These are phyloP conservation scores for Spermophilus dauricus DNA, from an alignment of 2,113 vertebrate species.

Conservation along the genomic window DNA sequence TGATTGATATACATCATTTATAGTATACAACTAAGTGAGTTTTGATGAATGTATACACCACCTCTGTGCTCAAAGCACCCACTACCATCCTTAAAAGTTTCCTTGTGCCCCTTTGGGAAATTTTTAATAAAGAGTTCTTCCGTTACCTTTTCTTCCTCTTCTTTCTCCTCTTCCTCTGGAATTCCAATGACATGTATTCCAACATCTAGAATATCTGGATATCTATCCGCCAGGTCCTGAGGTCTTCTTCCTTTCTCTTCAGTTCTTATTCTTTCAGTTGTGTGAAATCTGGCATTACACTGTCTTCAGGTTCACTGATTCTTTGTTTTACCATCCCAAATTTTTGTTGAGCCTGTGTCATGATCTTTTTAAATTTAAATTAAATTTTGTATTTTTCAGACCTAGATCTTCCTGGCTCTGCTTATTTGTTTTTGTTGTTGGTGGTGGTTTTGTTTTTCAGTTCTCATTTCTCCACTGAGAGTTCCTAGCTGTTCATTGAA, in stretches of 20 bases:
- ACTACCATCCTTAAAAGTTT: background rate
- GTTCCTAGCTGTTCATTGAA: background rate
- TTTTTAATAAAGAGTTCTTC: constrained; percentile 22
- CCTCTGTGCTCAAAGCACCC: background rate
- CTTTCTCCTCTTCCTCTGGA: background rate
- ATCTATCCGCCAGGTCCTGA: background rate
- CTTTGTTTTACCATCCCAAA: constrained; percentile 14
- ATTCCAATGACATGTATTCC: background rate
- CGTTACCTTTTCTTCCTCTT: background rate
- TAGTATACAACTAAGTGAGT: background rate
- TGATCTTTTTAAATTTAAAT: constrained; percentile 39
- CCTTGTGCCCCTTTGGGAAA: background rate
- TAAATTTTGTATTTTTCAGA: background rate
- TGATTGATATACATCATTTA: background rate
- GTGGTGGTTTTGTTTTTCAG: background rate
- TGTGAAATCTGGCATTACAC: background rate
- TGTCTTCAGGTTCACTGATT: background rate
- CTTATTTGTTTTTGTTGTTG: background rate
- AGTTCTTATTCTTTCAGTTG: background rate
- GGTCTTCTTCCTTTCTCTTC: background rate
- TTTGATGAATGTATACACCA: background rate
- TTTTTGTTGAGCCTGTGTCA: background rate
- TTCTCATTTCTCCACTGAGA: constrained; percentile 35
- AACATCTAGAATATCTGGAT: background rate
- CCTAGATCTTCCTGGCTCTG: background rate